Base-by-base conservation (phyloP, 2,888 invertebrate genomes). In the Aspidiotus destructor region DNA sequence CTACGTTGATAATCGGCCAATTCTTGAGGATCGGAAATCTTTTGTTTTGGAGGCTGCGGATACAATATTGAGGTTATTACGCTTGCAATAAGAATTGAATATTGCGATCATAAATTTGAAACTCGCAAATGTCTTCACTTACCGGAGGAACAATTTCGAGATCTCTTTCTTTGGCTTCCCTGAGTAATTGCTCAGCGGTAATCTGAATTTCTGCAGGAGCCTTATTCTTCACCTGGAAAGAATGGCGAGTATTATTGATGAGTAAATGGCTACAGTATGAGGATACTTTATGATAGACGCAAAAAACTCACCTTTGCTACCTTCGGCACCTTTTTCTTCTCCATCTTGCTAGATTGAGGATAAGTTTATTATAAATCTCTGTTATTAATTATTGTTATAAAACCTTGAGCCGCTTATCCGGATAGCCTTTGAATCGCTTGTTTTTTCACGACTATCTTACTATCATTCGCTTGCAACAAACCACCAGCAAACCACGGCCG, bases 201-300 rank as follows among this genome's bases (percentile, higher is more conserved):
- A 99, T 99, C 84, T 99, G 99, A 72, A 99, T 92, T 77, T 96
- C 95, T 1, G 98, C 98, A 40, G 98, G 96, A 40, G 97, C 95
- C 84, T 97, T 98, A 77, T 97, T 97, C 80, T 97, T 97, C 10
- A 96, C 95, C 94, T 95, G 74, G 67, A 77, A 77, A 73, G n/a
- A 55, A 44, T 7, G 42, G 64, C 54, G 54, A 72, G 62, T 42
- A 41, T 10, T 7, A 6, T 13, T 8, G 28, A 28, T 28, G 28
- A 28, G 28, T 28, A 28, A 28, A 28, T 28, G 28, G 28, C 28
- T 28, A 28, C 2, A 28, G 5, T 3, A 28, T 28, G 5, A 28
- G 28, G 5, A 28, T 3, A 28, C 7, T 58, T 13, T 7, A 48
- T 3, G 48, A n/a, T 17, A 54, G 52, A 15, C 6, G 16, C 55